Percentiles rank a stretch among this genome's conserved stretches.
These are phyloP conservation scores for Euplexia lucipara DNA, from an alignment of 2,888 invertebrate genomes.

Conservation along the genomic window DNA sequence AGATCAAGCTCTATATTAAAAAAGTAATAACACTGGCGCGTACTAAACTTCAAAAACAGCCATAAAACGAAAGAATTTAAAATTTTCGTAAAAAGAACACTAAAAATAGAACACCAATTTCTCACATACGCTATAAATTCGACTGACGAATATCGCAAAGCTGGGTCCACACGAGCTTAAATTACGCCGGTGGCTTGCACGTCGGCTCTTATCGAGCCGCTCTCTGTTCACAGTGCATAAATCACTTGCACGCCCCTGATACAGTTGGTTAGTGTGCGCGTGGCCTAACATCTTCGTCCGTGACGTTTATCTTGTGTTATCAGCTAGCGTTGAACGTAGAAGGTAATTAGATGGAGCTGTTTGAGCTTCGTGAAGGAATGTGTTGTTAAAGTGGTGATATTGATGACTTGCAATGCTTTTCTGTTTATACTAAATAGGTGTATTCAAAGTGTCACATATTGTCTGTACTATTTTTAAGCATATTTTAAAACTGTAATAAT, in stretches of 20 bases:
- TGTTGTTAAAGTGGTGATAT: neutral
- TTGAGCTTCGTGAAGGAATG: neutral
- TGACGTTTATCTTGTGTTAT: slow-evolving; percentile 59
- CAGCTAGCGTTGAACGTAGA: slow-evolving; percentile 40
- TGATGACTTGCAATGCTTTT: neutral
- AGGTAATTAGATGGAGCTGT: slow-evolving; percentile 32
- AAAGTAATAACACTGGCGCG: slow-evolving; percentile 9
- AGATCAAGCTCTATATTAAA: slow-evolving; percentile 14
- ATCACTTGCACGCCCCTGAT: slow-evolving; percentile 68
- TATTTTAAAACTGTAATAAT: too few species aligned
- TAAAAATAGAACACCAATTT: slow-evolving; percentile 47
- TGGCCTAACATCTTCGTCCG: slow-evolving; percentile 63
- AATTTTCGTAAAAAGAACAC: slow-evolving; percentile 24
- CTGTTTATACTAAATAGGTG: too few species aligned
- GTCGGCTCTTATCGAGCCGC: slow-evolving; percentile 65
- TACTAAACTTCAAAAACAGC: slow-evolving; percentile 4
- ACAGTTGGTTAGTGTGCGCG: slow-evolving; percentile 60
- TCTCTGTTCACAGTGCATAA: slow-evolving; percentile 71
- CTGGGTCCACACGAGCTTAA: slow-evolving; percentile 63
- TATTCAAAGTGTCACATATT: too few species aligned
- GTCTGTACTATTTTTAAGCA: too few species aligned
- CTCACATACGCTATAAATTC: slow-evolving; percentile 60
- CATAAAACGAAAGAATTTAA: slow-evolving; percentile 29
- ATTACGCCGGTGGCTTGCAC: slow-evolving; percentile 60
- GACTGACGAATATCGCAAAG: slow-evolving; percentile 58